These are phyloP conservation scores for Dicrurus megarhynchus DNA, from an alignment of 2,113 vertebrate genomes.

Conservation along the genomic window DNA sequence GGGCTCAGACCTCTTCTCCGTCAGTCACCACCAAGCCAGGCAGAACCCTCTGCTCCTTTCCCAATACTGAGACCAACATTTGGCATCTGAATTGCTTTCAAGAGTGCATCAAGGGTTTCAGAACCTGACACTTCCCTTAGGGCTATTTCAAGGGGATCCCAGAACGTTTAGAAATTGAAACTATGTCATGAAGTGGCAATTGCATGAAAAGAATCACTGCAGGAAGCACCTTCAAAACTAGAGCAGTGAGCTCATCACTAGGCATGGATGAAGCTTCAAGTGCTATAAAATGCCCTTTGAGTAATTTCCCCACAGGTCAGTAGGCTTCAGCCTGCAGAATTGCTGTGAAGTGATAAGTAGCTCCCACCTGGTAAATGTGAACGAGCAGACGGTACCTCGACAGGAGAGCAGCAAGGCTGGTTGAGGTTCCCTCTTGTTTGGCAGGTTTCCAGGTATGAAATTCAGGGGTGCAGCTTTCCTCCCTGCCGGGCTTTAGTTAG, in stretches of 20 bases:
- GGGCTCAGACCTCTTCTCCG: background rate
- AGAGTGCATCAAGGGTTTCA: background rate
- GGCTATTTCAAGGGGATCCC: background rate
- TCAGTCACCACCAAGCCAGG: background rate
- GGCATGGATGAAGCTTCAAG: background rate
- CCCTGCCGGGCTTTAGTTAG: rapidly evolving
- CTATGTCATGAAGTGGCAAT: background rate
- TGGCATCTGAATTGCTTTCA: background rate
- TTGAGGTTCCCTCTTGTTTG: background rate
- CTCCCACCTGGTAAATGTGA: background rate
- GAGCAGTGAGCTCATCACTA: background rate
- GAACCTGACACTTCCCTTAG: background rate
- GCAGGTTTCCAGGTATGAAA: background rate
- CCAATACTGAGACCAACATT: background rate
- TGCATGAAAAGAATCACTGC: background rate
- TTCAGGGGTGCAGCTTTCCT: background rate
- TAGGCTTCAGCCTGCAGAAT: background rate
- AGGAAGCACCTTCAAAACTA: background rate
- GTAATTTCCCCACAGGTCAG: background rate
- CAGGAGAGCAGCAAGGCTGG: background rate
- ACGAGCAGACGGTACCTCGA: rapidly evolving
- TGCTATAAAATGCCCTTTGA: background rate
- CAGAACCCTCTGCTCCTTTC: background rate
- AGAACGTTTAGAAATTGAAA: background rate
- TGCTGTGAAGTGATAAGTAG: background rate